phyloP scores from a whole-genome alignment of 1,140 invertebrate genomes.

The Drosophila simulans region DNA sequence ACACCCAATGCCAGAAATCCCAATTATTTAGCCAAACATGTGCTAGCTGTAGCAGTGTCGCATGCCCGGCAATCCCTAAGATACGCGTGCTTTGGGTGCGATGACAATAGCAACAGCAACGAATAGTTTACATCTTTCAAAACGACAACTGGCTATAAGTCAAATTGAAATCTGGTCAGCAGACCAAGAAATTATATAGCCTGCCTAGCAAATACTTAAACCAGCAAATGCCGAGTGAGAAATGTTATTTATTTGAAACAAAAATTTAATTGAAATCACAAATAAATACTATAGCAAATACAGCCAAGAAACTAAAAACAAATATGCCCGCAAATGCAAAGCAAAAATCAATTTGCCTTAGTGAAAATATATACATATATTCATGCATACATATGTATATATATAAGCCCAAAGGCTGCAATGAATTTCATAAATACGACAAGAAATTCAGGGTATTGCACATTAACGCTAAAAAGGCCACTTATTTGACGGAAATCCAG shows the following conservation, averaged over 20 bases:
- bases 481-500: slow-evolving; percentile 54
- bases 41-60: slow-evolving; percentile 66
- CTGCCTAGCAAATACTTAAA: slow-evolving; percentile 8
- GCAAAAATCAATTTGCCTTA: slow-evolving; percentile 43
- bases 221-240: slow-evolving; percentile 20
- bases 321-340: slow-evolving; percentile 27
- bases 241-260: slow-evolving; percentile 44
- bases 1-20: slow-evolving; percentile 59
- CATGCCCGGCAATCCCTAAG: slow-evolving; percentile 71
- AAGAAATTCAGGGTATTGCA: slow-evolving; percentile 5
- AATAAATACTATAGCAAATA: slow-evolving; percentile 57
- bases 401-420: not conserved
- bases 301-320: slow-evolving; percentile 7
- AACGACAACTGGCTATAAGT: slow-evolving; percentile 52
- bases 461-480: not conserved
- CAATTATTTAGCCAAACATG: slow-evolving; percentile 78
- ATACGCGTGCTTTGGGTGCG: slow-evolving; percentile 53
- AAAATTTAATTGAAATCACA: slow-evolving; percentile 56
- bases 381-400: no score
- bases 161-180: slow-evolving; percentile 70
- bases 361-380: slow-evolving; percentile 1
- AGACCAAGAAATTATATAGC: slow-evolving; percentile 63
- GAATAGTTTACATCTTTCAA: slow-evolving; percentile 45
- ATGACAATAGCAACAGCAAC: not conserved
- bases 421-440: not conserved